phyloP scores from a whole-genome alignment of 2,113 vertebrate species.

The Athene noctua region DNA sequence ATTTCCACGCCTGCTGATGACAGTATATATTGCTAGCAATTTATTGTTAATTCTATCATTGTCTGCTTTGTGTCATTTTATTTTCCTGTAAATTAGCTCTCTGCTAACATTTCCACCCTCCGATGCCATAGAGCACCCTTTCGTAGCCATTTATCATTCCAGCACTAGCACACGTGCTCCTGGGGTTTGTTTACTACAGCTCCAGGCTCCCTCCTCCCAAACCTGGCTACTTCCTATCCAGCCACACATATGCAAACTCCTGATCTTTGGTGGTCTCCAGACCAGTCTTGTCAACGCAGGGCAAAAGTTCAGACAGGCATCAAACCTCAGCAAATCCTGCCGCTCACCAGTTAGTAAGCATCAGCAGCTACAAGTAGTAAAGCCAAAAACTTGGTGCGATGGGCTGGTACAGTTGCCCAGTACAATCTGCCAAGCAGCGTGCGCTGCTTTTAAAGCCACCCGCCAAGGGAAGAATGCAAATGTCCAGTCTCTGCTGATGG shows the following conservation, averaged over 20 bases:
- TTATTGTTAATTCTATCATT: neutral
- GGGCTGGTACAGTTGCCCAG: neutral
- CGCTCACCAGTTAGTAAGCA: neutral
- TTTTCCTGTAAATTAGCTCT: neutral
- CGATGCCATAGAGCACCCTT: neutral
- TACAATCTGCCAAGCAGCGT: neutral
- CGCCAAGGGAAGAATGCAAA: neutral
- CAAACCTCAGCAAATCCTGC: neutral
- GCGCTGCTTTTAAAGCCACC: accelerated
- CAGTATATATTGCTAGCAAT: neutral
- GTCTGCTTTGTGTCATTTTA: neutral
- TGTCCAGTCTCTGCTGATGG: neutral
- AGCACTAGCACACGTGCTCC: neutral
- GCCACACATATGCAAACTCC: neutral
- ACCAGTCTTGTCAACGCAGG: accelerated
- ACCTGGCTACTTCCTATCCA: neutral
- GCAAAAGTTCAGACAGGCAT: neutral
- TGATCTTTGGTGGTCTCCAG: neutral
- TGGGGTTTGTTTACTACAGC: neutral
- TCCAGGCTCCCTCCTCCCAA: neutral
- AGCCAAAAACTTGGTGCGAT: neutral
- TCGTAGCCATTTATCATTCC: neutral
- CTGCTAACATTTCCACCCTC: neutral
- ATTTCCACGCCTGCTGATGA: neutral
- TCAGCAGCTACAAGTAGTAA: neutral